Evolutionary conservation across 2,888 invertebrate species (phyloP).

Genomic region (Cephus runcator): DNA sequence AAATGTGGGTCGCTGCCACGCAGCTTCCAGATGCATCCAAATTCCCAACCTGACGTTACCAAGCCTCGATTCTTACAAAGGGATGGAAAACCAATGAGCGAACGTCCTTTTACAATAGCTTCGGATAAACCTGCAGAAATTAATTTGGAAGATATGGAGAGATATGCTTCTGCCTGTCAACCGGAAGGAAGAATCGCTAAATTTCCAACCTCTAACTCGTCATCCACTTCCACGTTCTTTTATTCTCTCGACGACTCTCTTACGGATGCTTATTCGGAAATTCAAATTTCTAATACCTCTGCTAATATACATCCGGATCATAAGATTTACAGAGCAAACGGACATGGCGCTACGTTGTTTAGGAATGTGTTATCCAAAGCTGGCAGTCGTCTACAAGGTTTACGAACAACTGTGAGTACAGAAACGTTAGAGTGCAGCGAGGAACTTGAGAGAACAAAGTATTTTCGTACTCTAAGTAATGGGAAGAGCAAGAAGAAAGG

Average conservation of each 20-base stretch:
- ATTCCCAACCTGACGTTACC: slow-evolving; percentile 67
- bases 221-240: slow-evolving; percentile 69
- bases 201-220: slow-evolving; percentile 58
- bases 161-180: slow-evolving; percentile 63
- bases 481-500: slow-evolving; percentile 36
- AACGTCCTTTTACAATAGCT: slow-evolving; percentile 78
- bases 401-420: slow-evolving; percentile 61
- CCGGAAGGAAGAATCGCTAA: slow-evolving; percentile 58
- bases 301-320: slow-evolving; percentile 79
- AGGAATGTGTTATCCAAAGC: slow-evolving; percentile 64
- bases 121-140: slow-evolving; percentile 77
- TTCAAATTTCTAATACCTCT: slow-evolving; percentile 58
- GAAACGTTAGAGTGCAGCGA: slow-evolving; percentile 62
- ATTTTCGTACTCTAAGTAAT: not conserved
- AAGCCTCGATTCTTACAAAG: slow-evolving; percentile 68
- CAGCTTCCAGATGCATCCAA: slow-evolving; percentile 77
- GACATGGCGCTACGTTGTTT: slow-evolving; percentile 51
- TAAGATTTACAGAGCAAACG: slow-evolving; percentile 77
- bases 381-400: slow-evolving; percentile 54
- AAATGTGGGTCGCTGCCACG: slow-evolving; percentile 83
- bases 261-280: slow-evolving; percentile 65
- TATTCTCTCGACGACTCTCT: slow-evolving; percentile 68
- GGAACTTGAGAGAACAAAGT: slow-evolving; percentile 46
- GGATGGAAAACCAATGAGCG: slow-evolving; percentile 73
- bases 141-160: slow-evolving; percentile 75